These are phyloP conservation scores for Lophura swinhoii DNA, from an alignment of 2,797 vertebrate species.

Conservation along the genomic window DNA sequence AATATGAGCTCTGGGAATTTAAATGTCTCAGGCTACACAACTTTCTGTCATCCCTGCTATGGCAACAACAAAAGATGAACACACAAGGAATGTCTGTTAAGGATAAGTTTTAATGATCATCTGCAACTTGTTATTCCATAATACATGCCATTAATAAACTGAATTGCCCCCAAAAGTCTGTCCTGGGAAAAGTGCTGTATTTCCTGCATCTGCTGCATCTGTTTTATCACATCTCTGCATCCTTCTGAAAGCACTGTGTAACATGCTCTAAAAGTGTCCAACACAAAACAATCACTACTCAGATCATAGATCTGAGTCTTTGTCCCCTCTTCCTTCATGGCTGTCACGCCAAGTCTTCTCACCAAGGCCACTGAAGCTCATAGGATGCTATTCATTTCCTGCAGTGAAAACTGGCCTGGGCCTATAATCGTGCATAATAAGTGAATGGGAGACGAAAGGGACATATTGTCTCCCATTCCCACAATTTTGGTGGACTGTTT, in stretches of 20 bases:
- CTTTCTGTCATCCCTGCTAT: conserved; percentile 57
- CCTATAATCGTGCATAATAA: conserved; percentile 13
- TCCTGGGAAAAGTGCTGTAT: conserved; percentile 64
- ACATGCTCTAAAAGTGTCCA: conserved; percentile 41
- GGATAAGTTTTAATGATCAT: conserved; percentile 78
- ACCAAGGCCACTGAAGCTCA: conserved; percentile 4
- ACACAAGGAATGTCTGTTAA: conserved; percentile 71
- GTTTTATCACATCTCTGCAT: conserved; percentile 73
- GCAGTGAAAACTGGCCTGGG: conserved; percentile 30
- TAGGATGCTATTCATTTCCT: conserved; percentile 17
- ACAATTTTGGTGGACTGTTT: conserved; percentile 37
- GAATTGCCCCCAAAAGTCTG: conserved; percentile 74
- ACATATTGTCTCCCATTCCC: not conserved
- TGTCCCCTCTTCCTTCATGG: not conserved
- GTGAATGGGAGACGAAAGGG: conserved; percentile 29
- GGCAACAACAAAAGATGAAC: conserved; percentile 73
- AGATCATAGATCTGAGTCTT: conserved; percentile 38
- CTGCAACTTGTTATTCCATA: conserved; percentile 78
- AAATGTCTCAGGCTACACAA: conserved; percentile 44
- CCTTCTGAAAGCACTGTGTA: conserved; percentile 60
- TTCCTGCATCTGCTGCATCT: conserved; percentile 73
- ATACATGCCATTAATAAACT: conserved; percentile 76
- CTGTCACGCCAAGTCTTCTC: not conserved
- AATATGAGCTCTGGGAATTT: conserved; percentile 44
- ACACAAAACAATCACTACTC: conserved; percentile 27